Evolutionary conservation across 2,797 vertebrate species (phyloP).

Genomic region (Babyrousa celebensis): DNA sequence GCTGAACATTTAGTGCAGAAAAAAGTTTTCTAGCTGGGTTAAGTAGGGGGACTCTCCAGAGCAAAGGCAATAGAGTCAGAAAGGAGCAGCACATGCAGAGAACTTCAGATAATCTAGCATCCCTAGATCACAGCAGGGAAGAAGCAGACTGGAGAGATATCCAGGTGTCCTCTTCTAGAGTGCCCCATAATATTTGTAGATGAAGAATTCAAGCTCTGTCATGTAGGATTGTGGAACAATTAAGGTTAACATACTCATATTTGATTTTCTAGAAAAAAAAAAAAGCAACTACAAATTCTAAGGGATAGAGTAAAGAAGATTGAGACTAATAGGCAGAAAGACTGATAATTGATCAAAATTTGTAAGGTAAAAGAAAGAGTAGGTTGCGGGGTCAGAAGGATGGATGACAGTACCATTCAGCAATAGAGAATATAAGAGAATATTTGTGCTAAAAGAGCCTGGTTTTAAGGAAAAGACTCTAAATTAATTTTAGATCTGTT

Average conservation of each 20-base stretch:
- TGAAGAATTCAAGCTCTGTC: constrained; percentile 29
- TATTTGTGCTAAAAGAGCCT: neutral
- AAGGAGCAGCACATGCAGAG: neutral
- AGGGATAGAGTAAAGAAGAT: neutral
- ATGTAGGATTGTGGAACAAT: neutral
- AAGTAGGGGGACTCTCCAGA: neutral
- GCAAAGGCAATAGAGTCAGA: neutral
- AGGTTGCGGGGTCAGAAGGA: accelerated
- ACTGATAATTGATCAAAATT: neutral
- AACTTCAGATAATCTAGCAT: neutral
- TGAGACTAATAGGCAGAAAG: neutral
- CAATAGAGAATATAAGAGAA: neutral
- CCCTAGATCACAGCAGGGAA: neutral
- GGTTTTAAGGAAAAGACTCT: constrained; percentile 40
- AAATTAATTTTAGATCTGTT: constrained; percentile 11
- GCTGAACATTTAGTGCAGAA: neutral
- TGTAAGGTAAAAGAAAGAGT: neutral
- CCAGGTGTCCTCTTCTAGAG: neutral
- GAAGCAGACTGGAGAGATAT: neutral
- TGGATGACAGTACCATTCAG: neutral
- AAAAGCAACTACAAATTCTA: neutral
- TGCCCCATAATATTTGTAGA: neutral
- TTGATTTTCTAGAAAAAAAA: neutral
- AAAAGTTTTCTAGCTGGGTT: neutral
- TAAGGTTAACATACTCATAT: neutral